Base-by-base conservation (phyloP, 2,113 vertebrate genomes). In the Tetrao urogallus region DNA sequence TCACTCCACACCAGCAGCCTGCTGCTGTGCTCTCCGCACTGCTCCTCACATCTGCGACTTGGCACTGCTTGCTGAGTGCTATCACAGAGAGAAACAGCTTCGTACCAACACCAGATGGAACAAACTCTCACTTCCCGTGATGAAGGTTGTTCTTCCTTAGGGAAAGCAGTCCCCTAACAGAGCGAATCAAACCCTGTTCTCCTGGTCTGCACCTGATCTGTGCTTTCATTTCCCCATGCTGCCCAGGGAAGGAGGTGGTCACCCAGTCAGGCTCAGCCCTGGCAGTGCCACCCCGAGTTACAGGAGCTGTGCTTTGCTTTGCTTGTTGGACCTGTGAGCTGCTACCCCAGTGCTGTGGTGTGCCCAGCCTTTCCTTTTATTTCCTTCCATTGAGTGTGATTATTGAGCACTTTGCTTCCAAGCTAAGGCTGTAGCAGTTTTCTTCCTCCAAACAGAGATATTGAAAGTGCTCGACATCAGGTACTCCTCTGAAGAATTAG, bases 241-340 rank as follows among this genome's bases (percentile, higher is more conserved):
- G 38, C 52, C 15, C 5, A 3, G 28, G 42, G 45, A 24, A 19
- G 54, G 77, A 32, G 6, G 30, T 42, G 58, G 14, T 40, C 25
- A 28, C 16, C 50, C 16, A 1, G 64, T 38, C 18, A 6, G 5
- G 34, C 10, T 47, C 25, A 3, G 11, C 67, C 38, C 2, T 81
- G 45, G 4, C 58, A 28, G 3, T 19, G 28, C 57, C 40, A 38
- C 54, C 20, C 25, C 8, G 8, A 22, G 10, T 50, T 57, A 19
- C 34, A 28, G 74, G 12, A 17, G 11, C 19, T 67, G 15, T 28
- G 14, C 2, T 11, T 1, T 20, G 34, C 52, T 3, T 0, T 60
- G 50, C 27, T 69, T 58, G 38, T 10, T 11, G 8, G 52, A 61
- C 45, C 61, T 40, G 38, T 28, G 48, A 47, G 63, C 11, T 52